Evolutionary conservation across 2,888 invertebrate genomes (phyloP).

Genomic region (Spatulosminthurus flaviceps): DNA sequence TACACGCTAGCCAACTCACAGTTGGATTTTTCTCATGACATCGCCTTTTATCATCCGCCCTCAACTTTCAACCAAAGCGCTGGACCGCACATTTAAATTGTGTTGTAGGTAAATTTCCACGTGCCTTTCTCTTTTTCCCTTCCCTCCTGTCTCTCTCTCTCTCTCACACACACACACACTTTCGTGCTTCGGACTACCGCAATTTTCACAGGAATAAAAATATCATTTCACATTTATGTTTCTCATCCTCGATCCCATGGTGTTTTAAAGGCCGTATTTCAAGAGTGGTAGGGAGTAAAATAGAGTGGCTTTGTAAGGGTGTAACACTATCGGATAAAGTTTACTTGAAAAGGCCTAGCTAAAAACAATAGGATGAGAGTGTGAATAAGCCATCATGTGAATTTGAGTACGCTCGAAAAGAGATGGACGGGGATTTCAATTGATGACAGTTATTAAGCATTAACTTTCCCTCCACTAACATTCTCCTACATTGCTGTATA

Average conservation of each 20-base stretch:
- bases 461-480: no score
- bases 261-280: not conserved
- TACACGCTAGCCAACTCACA: not conserved
- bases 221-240: constrained; percentile 10
- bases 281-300: not conserved
- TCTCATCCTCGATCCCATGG: constrained; percentile 7
- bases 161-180: no score
- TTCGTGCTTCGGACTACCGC: not conserved
- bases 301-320: not conserved
- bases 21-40: not conserved
- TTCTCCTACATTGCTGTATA: no score
- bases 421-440: no score
- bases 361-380: not conserved
- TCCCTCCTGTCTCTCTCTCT: no score
- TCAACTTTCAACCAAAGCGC: not conserved
- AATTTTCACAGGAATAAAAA: not conserved
- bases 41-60: constrained; percentile 6
- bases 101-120: not conserved
- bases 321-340: not conserved
- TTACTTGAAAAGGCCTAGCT: not conserved
- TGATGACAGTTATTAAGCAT: not conserved
- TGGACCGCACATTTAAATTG: constrained; percentile 5
- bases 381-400: constrained; percentile 11
- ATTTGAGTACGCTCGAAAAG: not conserved
- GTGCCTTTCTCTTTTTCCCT: not conserved